phyloP scores from a whole-genome alignment of 2,797 vertebrate species.

The Gymnopithys bicolor region DNA sequence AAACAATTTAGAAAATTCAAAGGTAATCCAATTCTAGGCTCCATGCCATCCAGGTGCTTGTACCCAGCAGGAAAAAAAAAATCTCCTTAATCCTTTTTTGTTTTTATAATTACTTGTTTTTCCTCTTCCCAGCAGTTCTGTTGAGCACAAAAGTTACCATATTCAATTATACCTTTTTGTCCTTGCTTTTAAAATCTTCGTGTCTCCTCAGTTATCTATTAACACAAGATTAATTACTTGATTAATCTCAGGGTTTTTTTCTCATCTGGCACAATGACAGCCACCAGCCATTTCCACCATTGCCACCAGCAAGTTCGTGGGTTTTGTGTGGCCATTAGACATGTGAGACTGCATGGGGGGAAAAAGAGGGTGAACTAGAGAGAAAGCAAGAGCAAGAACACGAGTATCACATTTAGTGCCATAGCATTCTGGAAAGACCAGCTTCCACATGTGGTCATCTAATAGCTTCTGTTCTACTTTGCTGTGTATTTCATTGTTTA shows the following conservation, averaged over 20 bases:
- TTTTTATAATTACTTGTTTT: conserved; percentile 60
- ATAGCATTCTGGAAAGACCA: not conserved
- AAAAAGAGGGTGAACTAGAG: not conserved
- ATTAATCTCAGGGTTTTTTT: not conserved
- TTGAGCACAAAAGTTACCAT: conserved; percentile 2
- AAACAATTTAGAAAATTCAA: conserved; percentile 58
- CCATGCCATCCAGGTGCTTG: conserved; percentile 62
- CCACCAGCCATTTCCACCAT: not conserved
- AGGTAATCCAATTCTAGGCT: conserved; percentile 61
- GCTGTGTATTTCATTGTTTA: conserved; percentile 44
- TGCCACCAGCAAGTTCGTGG: no score
- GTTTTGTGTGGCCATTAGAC: not conserved
- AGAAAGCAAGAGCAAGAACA: not conserved
- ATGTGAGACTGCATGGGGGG: not conserved
- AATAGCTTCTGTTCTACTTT: not conserved
- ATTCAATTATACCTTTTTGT: conserved; percentile 28
- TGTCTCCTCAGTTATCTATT: conserved; percentile 13
- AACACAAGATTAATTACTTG: conserved; percentile 36
- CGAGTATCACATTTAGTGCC: not conserved
- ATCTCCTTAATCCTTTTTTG: conserved; percentile 53
- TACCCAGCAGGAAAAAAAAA: conserved; percentile 37
- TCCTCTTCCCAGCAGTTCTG: conserved; percentile 11
- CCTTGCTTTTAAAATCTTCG: conserved; percentile 28
- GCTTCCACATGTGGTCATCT: not conserved
- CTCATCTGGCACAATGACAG: not conserved